Conservation (phyloP, 2,888 invertebrate species). For the Lutraria lutraria region DNA sequence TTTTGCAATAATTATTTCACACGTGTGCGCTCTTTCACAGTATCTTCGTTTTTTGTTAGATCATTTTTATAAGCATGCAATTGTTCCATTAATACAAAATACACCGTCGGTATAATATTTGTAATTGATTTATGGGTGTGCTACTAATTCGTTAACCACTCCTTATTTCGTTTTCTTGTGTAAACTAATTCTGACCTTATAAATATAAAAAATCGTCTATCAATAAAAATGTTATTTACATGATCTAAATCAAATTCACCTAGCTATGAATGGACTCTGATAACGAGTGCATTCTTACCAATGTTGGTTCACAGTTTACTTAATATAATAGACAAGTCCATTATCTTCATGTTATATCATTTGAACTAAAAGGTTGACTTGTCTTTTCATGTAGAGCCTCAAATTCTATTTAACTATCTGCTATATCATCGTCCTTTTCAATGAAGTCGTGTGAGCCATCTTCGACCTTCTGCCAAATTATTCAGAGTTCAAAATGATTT, state of each 20-base stretch:
- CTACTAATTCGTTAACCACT: neutral
- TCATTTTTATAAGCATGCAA: neutral
- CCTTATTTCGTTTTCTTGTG: neutral
- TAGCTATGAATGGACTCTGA: neutral
- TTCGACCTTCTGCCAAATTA: conserved; percentile 43
- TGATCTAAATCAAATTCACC: neutral
- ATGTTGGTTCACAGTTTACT: neutral
- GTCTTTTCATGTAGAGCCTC: conserved; percentile 30
- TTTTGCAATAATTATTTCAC: neutral
- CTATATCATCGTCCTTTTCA: conserved; percentile 48
- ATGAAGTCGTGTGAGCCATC: conserved; percentile 32
- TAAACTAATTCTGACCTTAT: neutral
- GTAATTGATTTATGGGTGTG: conserved; percentile 2
- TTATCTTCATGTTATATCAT: neutral
- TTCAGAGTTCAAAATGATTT: conserved; percentile 37
- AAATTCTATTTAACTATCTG: conserved; percentile 35
- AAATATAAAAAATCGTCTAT: neutral
- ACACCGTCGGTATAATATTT: neutral
- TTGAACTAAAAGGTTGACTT: conserved; percentile 28
- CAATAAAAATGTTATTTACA: neutral
- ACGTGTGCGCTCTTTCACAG: neutral
- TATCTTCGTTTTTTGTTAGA: neutral
- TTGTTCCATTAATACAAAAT: neutral
- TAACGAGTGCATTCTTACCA: neutral
- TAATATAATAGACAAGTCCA: neutral